Conservation (phyloP, 2,888 invertebrate genomes). For the Branchipolynoe longqiensis region DNA sequence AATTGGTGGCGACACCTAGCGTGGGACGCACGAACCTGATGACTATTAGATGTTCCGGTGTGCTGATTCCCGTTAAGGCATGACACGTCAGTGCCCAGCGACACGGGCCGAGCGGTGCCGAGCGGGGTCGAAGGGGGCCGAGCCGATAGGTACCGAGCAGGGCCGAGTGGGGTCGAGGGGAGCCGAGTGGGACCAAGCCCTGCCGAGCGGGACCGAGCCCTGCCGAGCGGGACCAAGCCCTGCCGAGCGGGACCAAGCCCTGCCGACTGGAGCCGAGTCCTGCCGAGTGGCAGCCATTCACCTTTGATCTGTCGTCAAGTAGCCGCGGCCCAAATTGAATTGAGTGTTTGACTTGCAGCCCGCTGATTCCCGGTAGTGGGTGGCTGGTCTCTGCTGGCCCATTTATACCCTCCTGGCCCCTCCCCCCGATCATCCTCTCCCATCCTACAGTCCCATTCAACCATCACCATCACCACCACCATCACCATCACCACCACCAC, state of each 20-base stretch:
- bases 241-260: no score
- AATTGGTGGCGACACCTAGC: constrained; percentile 30
- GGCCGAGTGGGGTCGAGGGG: no score
- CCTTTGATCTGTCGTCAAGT: constrained; percentile 22
- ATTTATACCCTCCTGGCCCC: neutral
- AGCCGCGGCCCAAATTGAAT: constrained; percentile 44
- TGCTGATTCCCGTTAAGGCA: constrained; percentile 35
- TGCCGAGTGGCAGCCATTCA: constrained; percentile 16
- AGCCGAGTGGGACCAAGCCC: no score
- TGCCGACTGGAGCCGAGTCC: neutral
- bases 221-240: no score
- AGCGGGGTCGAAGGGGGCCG: no score
- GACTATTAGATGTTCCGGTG: constrained; percentile 46
- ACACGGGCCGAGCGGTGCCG: no score
- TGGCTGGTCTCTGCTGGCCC: neutral
- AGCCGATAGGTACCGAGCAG: no score
- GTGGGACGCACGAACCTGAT: constrained; percentile 5
- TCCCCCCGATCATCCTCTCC: no score
- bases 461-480: no score
- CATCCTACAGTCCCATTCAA: neutral
- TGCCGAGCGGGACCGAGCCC: no score
- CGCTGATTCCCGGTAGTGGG: neutral
- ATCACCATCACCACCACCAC: no score
- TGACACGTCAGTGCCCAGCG: no score
- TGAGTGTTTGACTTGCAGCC: constrained; percentile 42